Percentiles rank a stretch among this genome's conserved stretches.
These are phyloP conservation scores for Lepidurus packardi DNA, from an alignment of 1,140 invertebrate species.

Conservation along the genomic window DNA sequence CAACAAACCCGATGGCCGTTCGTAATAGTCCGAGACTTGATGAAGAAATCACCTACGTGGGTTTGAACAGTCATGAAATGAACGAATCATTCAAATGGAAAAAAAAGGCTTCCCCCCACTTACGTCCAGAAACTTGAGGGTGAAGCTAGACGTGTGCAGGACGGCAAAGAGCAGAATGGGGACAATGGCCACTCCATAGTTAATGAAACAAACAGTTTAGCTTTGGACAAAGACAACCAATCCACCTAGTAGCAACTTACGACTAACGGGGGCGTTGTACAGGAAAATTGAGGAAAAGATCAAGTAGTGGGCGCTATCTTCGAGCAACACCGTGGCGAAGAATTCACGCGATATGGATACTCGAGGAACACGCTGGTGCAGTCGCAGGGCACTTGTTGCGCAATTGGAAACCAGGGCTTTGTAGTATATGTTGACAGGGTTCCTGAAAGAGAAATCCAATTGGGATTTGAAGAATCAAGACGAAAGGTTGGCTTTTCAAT, in stretches of 20 bases:
- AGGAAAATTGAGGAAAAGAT: slow-evolving; percentile 91
- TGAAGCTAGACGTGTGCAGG: slow-evolving; percentile 84
- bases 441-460: slow-evolving; percentile 49
- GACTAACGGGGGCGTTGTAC: slow-evolving; percentile 75
- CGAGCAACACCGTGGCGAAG: slow-evolving; percentile 66
- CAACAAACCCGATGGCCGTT: slow-evolving; percentile 74
- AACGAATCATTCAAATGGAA: slow-evolving; percentile 24
- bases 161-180: slow-evolving; percentile 85
- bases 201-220: neutral
- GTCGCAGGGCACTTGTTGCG: slow-evolving; percentile 82
- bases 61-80: slow-evolving; percentile 32
- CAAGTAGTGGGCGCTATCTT: slow-evolving; percentile 95
- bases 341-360: slow-evolving; percentile 76
- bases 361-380: slow-evolving; percentile 83
- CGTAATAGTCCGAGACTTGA: slow-evolving; percentile 82
- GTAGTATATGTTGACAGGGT: slow-evolving; percentile 77
- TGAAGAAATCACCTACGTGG: slow-evolving; percentile 70
- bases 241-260: slow-evolving; percentile 53
- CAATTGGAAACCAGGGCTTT: slow-evolving; percentile 85
- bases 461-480: neutral
- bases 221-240: neutral
- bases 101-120: slow-evolving; percentile 40
- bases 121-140: slow-evolving; percentile 80
- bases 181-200: slow-evolving; percentile 68
- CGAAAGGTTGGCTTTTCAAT: neutral